A percentile compares a stretch with the other conserved stretches of the same genome.
Evolutionary conservation across 2,888 invertebrate genomes (phyloP).

Genomic region (Panopea generosa): DNA sequence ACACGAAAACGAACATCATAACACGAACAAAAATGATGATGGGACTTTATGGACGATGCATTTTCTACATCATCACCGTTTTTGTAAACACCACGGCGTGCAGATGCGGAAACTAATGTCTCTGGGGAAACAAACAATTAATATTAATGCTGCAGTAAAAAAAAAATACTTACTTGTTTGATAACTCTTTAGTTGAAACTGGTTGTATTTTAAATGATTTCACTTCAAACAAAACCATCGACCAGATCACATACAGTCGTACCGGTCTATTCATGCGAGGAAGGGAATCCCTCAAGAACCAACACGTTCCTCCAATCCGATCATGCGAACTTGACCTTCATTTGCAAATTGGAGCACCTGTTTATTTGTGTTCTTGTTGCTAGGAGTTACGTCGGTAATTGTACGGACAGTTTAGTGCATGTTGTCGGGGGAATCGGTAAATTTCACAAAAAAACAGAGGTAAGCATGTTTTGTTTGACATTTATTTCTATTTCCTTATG

Average conservation of each 20-base stretch:
- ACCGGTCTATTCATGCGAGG: no score
- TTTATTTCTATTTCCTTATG: slow-evolving; percentile 1
- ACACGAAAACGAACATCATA: no score
- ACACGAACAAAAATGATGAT: no score
- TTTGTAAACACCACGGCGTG: not conserved
- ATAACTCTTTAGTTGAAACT: no score
- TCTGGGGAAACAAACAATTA: not conserved
- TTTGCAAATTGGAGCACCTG: slow-evolving; percentile 23
- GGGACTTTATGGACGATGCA: not conserved
- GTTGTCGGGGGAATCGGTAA: not conserved
- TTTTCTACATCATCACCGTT: slow-evolving; percentile 16
- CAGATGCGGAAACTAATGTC: not conserved
- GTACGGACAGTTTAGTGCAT: slow-evolving; percentile 53
- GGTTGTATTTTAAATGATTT: no score
- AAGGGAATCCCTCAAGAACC: slow-evolving; percentile 46
- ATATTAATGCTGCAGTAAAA: no score
- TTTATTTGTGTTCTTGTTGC: slow-evolving; percentile 68
- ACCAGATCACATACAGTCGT: no score
- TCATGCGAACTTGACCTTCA: not conserved
- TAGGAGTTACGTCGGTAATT: slow-evolving; percentile 58
- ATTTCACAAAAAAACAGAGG: slow-evolving; percentile 11
- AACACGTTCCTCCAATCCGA: slow-evolving; percentile 52
- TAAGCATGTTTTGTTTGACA: slow-evolving; percentile 6
- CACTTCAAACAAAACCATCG: no score
- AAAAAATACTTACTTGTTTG: no score